These are phyloP conservation scores for Drosophila mulleri DNA, from an alignment of 2,888 invertebrate species.

Conservation along the genomic window DNA sequence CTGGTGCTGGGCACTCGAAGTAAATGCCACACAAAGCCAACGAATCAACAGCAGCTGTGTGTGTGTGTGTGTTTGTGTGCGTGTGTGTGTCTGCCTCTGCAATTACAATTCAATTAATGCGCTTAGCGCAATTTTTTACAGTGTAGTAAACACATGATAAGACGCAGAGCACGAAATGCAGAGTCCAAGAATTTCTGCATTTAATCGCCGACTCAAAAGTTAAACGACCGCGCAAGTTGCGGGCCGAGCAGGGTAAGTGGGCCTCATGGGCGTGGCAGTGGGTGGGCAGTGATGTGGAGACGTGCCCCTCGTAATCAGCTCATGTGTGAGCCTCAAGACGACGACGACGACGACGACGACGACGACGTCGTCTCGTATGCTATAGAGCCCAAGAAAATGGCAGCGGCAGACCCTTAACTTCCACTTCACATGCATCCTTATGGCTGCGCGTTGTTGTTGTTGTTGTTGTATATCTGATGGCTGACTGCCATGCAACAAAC, in stretches of 20 bases:
- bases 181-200: conserved; percentile 74
- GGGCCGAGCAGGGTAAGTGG: neutral
- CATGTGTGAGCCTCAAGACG: conserved; percentile 54
- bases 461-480: conserved; percentile 26
- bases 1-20: conserved; percentile 26
- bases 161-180: conserved; percentile 29
- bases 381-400: conserved; percentile 58
- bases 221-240: conserved; percentile 78
- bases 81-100: conserved; percentile 29
- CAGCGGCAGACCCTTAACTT: conserved; percentile 55
- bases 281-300: neutral
- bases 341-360: conserved; percentile 9
- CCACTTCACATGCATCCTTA: conserved; percentile 70
- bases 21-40: conserved; percentile 44
- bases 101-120: conserved; percentile 81
- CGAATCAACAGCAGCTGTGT: conserved; percentile 12
- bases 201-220: conserved; percentile 75
- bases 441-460: conserved; percentile 41
- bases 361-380: conserved; percentile 14
- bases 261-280: neutral
- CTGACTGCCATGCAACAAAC: conserved; percentile 40
- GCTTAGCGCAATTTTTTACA: conserved; percentile 71
- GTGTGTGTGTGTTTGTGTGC: conserved; percentile 6
- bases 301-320: conserved; percentile 55
- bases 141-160: conserved; percentile 66